These are phyloP conservation scores for Valencia hispanica DNA, from an alignment of 2,797 vertebrate genomes.

Conservation along the genomic window DNA sequence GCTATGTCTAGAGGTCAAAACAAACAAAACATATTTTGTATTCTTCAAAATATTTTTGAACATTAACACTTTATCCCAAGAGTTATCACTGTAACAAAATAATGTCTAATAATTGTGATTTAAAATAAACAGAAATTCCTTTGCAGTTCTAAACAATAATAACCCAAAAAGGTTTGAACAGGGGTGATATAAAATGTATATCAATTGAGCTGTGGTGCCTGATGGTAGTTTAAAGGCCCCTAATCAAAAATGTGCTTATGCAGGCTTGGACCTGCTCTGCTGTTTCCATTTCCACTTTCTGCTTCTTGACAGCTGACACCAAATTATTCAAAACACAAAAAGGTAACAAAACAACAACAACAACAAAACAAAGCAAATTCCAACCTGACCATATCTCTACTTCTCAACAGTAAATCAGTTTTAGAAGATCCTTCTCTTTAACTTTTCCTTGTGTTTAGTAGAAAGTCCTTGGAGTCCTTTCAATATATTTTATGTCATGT, in stretches of 20 bases:
- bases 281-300: not conserved
- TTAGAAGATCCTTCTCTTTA: not conserved
- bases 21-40: not conserved
- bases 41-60: not conserved
- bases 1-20: not conserved
- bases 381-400: not conserved
- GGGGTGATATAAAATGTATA: not conserved
- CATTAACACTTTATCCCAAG: not conserved
- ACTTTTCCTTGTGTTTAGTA: not conserved
- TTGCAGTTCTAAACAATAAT: not conserved
- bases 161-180: not conserved
- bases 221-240: slow-evolving; percentile 1
- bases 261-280: not conserved
- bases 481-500: slow-evolving; percentile 1
- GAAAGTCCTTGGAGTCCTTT: slow-evolving; percentile 2
- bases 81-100: not conserved
- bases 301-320: not conserved
- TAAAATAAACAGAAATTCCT: not conserved
- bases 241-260: not conserved
- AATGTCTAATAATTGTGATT: no score
- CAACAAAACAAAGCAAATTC: not conserved
- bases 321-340: not conserved
- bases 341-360: not conserved
- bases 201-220: not conserved
- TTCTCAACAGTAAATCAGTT: not conserved